Evolutionary conservation across 2,113 vertebrate species (phyloP).

Genomic region (Sturnus vulgaris): DNA sequence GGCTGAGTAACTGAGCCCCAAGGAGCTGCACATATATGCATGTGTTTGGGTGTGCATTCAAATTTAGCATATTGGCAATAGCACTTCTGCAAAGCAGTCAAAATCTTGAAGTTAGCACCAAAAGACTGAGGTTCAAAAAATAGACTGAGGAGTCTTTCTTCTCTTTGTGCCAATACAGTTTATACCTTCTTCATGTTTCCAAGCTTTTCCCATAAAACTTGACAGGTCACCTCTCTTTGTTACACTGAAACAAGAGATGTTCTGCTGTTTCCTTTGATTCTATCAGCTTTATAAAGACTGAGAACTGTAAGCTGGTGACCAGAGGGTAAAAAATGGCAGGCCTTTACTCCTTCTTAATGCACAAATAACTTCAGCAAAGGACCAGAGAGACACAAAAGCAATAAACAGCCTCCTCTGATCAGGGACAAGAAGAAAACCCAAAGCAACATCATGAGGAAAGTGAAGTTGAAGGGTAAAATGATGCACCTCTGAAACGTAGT

Average conservation of each 20-base stretch:
- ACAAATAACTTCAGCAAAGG: neutral
- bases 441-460: neutral
- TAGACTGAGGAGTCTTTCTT: neutral
- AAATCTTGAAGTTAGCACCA: neutral
- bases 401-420: neutral
- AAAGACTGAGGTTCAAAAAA: neutral
- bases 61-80: neutral
- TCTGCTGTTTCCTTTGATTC: neutral
- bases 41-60: neutral
- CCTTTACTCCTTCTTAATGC: neutral
- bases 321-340: neutral
- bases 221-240: neutral
- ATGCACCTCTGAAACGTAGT: neutral
- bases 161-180: neutral
- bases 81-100: neutral
- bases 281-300: neutral
- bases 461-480: neutral
- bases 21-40: neutral
- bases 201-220: neutral
- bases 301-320: neutral
- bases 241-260: neutral
- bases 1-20: neutral
- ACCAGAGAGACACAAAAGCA: neutral
- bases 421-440: neutral
- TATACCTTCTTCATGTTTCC: neutral